Conservation (phyloP, 2,113 vertebrate species). For the Trichechus manatus region DNA sequence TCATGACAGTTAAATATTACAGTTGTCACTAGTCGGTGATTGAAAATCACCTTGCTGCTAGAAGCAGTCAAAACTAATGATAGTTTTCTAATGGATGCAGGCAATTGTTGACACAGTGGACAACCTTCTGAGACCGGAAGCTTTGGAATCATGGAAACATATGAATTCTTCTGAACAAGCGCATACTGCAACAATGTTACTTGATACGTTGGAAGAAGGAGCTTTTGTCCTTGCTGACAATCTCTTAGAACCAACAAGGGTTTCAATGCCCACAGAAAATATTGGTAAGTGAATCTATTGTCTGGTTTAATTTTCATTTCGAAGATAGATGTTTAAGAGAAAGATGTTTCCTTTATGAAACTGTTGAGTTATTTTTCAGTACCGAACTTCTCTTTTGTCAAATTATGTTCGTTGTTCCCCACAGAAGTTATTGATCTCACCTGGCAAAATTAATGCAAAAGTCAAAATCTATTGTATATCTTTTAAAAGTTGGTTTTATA, state of each 20-base stretch:
- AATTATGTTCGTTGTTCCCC: slow-evolving; percentile 30
- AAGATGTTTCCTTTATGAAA: background rate
- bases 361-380: background rate
- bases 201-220: slow-evolving; percentile 98
- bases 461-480: slow-evolving; percentile 57
- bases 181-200: slow-evolving; percentile 98
- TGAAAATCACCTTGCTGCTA: slow-evolving; percentile 77
- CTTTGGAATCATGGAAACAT: slow-evolving; percentile 97
- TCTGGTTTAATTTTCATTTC: slow-evolving; percentile 30
- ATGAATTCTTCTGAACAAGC: slow-evolving; percentile 99
- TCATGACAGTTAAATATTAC: slow-evolving; percentile 85
- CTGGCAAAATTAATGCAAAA: slow-evolving; percentile 73
- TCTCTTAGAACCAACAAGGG: slow-evolving; percentile 96
- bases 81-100: slow-evolving; percentile 90
- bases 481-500: slow-evolving; percentile 64
- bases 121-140: slow-evolving; percentile 97
- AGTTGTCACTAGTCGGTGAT: slow-evolving; percentile 79
- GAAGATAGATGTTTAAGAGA: background rate
- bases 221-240: slow-evolving; percentile 99
- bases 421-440: slow-evolving; percentile 14
- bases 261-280: slow-evolving; percentile 98
- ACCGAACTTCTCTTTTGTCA: slow-evolving; percentile 1
- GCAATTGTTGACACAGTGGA: slow-evolving; percentile 99
- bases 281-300: slow-evolving; percentile 92
- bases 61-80: slow-evolving; percentile 83